These are phyloP conservation scores for Volucella zonaria DNA, from an alignment of 2,888 invertebrate species.

Conservation along the genomic window DNA sequence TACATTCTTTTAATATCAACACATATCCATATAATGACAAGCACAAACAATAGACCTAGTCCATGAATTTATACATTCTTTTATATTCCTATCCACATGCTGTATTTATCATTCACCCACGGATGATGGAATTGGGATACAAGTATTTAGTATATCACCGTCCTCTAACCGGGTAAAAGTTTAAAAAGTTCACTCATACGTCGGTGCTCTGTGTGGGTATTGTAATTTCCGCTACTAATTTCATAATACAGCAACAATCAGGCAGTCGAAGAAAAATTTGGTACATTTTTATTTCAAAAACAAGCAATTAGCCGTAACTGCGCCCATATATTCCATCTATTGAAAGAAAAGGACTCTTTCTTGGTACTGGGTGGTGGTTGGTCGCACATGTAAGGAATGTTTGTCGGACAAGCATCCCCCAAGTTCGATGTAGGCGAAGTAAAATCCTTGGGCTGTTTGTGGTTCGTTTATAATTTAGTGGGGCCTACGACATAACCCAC, in stretches of 20 bases:
- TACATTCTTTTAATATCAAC: constrained; percentile 3
- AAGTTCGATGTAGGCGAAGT: background rate
- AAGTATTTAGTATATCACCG: no score
- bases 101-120: no score
- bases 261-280: background rate
- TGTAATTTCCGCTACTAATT: constrained; percentile 23
- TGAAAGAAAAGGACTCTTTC: background rate
- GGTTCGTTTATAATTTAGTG: background rate
- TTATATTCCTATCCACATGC: no score
- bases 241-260: background rate
- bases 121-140: no score
- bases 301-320: constrained; percentile 8
- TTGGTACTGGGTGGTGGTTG: no score
- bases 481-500: no score
- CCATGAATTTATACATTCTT: no score
- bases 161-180: background rate
- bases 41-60: no score
- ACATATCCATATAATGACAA: background rate
- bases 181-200: background rate
- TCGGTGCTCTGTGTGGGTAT: no score
- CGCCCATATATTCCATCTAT: constrained; percentile 17
- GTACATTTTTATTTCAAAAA: constrained; percentile 13
- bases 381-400: no score
- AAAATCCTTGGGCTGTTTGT: background rate
- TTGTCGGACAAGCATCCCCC: no score